A percentile compares a stretch with the other conserved stretches of the same genome.
Evolutionary conservation across 1,140 invertebrate species (phyloP).

Genomic region (Pseudomyrmex flavicornis): DNA sequence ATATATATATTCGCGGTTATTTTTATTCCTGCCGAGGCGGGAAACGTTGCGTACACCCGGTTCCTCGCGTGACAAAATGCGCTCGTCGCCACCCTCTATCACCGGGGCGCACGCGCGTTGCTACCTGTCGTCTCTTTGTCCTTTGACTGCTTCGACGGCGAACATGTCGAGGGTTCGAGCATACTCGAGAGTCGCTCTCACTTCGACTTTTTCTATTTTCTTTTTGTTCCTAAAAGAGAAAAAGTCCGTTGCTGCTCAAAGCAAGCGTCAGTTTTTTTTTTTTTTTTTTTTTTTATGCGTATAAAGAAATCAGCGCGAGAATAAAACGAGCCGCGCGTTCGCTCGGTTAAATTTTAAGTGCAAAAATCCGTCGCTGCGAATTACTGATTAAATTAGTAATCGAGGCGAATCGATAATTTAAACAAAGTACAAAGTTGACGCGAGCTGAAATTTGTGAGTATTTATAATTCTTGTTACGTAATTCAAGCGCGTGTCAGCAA

Average conservation of each 20-base stretch:
- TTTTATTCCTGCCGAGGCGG: conserved; percentile 27
- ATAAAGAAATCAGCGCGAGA: conserved; percentile 34
- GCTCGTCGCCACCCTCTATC: conserved; percentile 55
- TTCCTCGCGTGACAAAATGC: conserved; percentile 60
- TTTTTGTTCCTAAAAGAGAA: conserved; percentile 50
- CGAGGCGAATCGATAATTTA: neutral
- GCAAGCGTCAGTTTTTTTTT: conserved; percentile 11
- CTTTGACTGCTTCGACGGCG: conserved; percentile 50
- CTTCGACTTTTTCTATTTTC: conserved; percentile 56
- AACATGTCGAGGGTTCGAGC: conserved; percentile 41
- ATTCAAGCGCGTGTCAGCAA: conserved; percentile 45
- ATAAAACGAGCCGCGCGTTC: neutral
- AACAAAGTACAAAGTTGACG: neutral
- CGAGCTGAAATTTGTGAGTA: conserved; percentile 15
- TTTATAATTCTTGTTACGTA: conserved; percentile 61
- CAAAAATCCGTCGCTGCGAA: neutral
- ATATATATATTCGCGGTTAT: neutral
- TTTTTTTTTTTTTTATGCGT: conserved; percentile 12
- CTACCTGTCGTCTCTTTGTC: conserved; percentile 61
- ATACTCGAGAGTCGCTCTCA: conserved; percentile 46
- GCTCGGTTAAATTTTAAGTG: conserved; percentile 2
- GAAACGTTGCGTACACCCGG: conserved; percentile 35
- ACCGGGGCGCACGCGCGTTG: conserved; percentile 66
- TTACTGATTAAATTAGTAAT: conserved; percentile 31
- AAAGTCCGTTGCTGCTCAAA: conserved; percentile 53